Evolutionary conservation across 2,797 vertebrate species (phyloP).

Genomic region (Sparus aurata): DNA sequence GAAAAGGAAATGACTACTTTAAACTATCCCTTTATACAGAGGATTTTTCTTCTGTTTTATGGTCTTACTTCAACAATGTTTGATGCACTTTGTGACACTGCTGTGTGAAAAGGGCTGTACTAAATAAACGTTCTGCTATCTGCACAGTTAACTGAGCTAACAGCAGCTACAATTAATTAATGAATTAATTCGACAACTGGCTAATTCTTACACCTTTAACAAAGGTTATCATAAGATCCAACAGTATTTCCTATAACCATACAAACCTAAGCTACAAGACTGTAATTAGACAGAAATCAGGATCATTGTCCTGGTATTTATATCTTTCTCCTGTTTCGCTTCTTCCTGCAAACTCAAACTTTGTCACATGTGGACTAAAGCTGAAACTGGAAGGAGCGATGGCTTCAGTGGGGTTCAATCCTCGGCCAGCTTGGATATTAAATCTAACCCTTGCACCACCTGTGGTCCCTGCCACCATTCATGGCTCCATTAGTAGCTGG

Average conservation of each 20-base stretch:
- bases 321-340: background rate
- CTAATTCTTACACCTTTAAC: no score
- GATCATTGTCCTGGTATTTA: background rate
- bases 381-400: conserved; percentile 34
- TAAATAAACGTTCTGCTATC: no score
- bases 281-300: background rate
- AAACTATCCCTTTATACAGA: conserved; percentile 25
- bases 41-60: conserved; percentile 12
- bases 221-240: no score
- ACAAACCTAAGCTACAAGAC: background rate
- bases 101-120: background rate
- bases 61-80: no score
- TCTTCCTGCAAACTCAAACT: conserved; percentile 18
- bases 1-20: conserved; percentile 41
- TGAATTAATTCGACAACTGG: no score
- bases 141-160: no score
- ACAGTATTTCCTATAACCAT: background rate
- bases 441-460: conserved; percentile 42
- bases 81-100: no score
- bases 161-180: no score
- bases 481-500: conserved; percentile 52
- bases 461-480: conserved; percentile 33
- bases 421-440: conserved; percentile 37
- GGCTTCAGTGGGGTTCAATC: conserved; percentile 32
- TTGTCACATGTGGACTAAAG: conserved; percentile 19